Conservation (phyloP, 2,113 vertebrate genomes). For the Talpa occidentalis region DNA sequence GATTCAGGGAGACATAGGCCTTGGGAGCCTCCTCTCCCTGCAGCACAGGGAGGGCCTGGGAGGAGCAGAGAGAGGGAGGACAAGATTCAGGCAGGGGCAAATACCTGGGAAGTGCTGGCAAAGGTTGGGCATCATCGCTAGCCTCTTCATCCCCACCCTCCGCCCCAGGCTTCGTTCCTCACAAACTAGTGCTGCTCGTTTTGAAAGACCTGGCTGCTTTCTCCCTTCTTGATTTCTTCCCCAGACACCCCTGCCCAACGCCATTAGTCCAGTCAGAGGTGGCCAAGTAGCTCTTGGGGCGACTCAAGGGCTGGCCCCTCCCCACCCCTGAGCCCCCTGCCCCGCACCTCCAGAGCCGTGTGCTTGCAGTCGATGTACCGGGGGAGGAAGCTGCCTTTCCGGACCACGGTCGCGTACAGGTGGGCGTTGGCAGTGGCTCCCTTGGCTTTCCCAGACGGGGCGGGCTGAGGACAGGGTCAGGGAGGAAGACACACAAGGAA, state of each 20-base stretch:
- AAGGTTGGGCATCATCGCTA: neutral
- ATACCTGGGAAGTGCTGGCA: neutral
- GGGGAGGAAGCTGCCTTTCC: slow-evolving; percentile 81
- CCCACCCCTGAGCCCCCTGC: neutral
- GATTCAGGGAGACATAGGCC: neutral
- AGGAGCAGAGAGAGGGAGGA: neutral
- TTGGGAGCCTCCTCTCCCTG: neutral
- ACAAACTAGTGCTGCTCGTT: neutral
- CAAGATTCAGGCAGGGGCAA: neutral
- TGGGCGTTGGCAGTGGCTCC: neutral
- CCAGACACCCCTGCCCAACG: neutral
- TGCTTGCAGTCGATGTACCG: slow-evolving; percentile 71
- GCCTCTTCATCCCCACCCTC: neutral
- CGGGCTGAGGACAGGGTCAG: slow-evolving; percentile 10
- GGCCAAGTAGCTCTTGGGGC: neutral
- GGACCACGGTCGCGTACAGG: slow-evolving; percentile 73
- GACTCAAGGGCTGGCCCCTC: neutral
- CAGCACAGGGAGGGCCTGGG: accelerated
- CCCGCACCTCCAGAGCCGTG: slow-evolving; percentile 81
- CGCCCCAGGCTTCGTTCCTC: neutral
- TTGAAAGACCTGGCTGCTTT: neutral
- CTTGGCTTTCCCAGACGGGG: neutral
- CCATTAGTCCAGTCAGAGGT: neutral
- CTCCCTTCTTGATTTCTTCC: neutral
- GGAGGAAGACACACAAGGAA: neutral